These are phyloP conservation scores for Laticauda laticaudata DNA, from an alignment of 2,113 vertebrate genomes.

Conservation along the genomic window DNA sequence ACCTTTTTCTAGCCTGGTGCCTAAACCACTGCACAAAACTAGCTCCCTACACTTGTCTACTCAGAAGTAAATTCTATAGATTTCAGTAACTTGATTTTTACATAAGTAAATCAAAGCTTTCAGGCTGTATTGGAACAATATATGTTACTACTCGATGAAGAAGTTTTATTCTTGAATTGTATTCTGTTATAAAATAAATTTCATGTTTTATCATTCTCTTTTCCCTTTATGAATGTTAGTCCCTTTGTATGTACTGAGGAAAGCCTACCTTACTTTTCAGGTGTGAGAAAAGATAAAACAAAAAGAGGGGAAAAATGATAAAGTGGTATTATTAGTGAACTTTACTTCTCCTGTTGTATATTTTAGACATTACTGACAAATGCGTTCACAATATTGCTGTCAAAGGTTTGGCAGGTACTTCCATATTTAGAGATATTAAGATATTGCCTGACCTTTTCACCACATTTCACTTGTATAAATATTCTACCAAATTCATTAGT, in stretches of 20 bases:
- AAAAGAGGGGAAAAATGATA: neutral
- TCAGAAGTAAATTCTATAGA: neutral
- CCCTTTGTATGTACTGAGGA: neutral
- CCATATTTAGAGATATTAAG: conserved; percentile 29
- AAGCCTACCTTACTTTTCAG: neutral
- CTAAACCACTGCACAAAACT: neutral
- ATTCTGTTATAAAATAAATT: neutral
- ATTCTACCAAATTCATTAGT: conserved; percentile 28
- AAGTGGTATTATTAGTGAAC: neutral
- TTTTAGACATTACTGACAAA: neutral
- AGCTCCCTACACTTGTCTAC: neutral
- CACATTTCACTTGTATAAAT: conserved; percentile 33
- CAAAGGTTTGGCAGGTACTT: conserved; percentile 30
- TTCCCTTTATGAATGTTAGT: neutral
- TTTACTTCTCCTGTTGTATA: neutral
- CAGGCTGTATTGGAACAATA: neutral
- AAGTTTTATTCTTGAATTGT: neutral
- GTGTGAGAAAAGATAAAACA: neutral
- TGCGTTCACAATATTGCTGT: neutral
- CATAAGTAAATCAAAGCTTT: neutral
- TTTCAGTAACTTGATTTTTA: neutral
- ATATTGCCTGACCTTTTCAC: conserved; percentile 33
- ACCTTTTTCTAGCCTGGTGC: neutral
- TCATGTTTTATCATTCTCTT: neutral
- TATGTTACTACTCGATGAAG: neutral